These are phyloP conservation scores for Xanthorhoe designata DNA, from an alignment of 2,888 invertebrate genomes.

Conservation along the genomic window DNA sequence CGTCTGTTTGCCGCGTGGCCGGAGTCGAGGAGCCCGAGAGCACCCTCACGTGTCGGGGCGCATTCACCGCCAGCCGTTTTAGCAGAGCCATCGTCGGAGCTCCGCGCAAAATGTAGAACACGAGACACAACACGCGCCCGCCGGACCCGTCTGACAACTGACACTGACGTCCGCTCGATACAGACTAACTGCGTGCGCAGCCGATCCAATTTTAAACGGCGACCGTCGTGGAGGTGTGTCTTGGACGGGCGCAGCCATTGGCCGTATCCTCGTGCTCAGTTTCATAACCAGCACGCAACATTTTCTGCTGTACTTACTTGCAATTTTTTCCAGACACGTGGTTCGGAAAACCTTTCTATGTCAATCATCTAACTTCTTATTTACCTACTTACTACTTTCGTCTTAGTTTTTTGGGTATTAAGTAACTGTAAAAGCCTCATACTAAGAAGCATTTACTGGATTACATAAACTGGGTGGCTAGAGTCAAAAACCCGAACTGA, in stretches of 20 bases:
- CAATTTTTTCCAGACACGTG: constrained; percentile 34
- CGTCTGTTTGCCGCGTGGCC: constrained; percentile 80
- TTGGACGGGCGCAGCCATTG: constrained; percentile 62
- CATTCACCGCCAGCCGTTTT: constrained; percentile 71
- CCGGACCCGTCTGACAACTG: constrained; percentile 64
- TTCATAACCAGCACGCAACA: constrained; percentile 10
- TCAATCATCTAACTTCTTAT: too few relatives aligned
- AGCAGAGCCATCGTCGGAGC: constrained; percentile 78
- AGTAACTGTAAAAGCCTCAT: neutral
- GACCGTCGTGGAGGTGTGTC: constrained; percentile 76
- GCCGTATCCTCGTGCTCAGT: constrained; percentile 44
- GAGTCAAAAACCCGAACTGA: constrained; percentile 55
- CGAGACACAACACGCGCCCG: constrained; percentile 65
- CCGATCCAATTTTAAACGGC: constrained; percentile 75
- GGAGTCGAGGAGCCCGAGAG: constrained; percentile 61
- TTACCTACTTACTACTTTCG: neutral
- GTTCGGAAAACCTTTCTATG: constrained; percentile 11
- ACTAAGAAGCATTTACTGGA: constrained; percentile 18
- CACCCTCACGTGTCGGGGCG: constrained; percentile 68
- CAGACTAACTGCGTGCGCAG: constrained; percentile 75
- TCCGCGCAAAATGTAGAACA: constrained; percentile 60
- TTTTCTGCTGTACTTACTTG: constrained; percentile 32
- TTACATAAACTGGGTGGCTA: constrained; percentile 48
- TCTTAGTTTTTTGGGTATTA: neutral
- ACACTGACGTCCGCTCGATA: constrained; percentile 78